Conservation (phyloP, 2,113 vertebrate genomes). For the Felis chaus region DNA sequence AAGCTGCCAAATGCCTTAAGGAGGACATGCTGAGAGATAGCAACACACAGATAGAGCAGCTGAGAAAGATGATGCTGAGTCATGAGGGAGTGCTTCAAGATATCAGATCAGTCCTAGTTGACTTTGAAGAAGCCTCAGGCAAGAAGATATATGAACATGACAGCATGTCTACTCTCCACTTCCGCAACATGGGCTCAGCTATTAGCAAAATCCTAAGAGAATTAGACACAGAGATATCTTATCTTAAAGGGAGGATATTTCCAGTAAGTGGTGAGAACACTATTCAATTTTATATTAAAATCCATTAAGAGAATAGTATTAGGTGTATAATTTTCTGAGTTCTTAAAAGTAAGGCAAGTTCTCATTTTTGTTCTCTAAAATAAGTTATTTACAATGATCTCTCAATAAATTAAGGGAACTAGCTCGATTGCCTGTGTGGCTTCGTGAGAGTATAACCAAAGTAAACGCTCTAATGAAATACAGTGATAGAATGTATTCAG, state of each 20-base stretch:
- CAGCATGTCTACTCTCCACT: conserved; percentile 21
- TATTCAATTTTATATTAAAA: conserved; percentile 59
- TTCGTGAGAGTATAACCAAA: neutral
- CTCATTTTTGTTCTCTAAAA: conserved; percentile 47
- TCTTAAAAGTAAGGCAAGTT: conserved; percentile 37
- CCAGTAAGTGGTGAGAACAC: conserved; percentile 83
- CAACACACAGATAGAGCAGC: conserved; percentile 75
- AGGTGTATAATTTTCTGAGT: neutral
- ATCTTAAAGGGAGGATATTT: conserved; percentile 81
- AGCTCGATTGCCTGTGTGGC: neutral
- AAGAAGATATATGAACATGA: conserved; percentile 64
- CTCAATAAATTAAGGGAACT: neutral
- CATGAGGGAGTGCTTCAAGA: conserved; percentile 82
- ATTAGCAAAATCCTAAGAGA: conserved; percentile 78
- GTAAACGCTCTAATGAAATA: conserved; percentile 5
- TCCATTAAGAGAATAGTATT: conserved; percentile 47
- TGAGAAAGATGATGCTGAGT: conserved; percentile 81
- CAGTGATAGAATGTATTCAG: neutral
- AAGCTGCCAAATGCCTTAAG: conserved; percentile 80
- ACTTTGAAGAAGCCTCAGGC: conserved; percentile 76
- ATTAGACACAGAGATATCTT: conserved; percentile 78
- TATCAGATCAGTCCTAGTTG: conserved; percentile 74
- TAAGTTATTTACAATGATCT: neutral
- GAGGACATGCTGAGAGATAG: conserved; percentile 84
- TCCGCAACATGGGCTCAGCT: conserved; percentile 74